These are phyloP conservation scores for Ceuthmochares aereus DNA, from an alignment of 2,113 vertebrate species.

Conservation along the genomic window DNA sequence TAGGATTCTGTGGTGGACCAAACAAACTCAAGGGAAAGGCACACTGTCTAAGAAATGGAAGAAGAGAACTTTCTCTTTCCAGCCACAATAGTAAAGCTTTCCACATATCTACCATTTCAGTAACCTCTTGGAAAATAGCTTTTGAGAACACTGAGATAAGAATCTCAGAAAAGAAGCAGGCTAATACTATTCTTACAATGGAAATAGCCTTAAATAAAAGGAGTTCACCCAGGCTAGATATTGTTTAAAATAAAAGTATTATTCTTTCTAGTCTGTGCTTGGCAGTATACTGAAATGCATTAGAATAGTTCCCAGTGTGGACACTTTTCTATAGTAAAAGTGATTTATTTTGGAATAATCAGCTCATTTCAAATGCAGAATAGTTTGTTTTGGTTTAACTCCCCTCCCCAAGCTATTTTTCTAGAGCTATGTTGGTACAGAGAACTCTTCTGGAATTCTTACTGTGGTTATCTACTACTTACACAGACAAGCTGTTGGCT, in stretches of 20 bases:
- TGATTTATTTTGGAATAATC: neutral
- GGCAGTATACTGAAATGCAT: neutral
- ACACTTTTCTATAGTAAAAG: neutral
- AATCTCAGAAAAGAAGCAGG: neutral
- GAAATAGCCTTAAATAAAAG: neutral
- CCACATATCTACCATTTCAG: neutral
- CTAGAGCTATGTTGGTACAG: neutral
- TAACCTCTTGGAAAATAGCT: constrained; percentile 9
- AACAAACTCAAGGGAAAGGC: neutral
- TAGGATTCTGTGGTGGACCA: neutral
- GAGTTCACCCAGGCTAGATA: neutral
- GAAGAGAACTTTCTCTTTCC: neutral
- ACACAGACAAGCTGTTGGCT: neutral
- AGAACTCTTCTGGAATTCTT: neutral
- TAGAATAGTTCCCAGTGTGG: neutral
- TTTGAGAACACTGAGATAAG: constrained; percentile 5
- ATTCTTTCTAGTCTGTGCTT: neutral
- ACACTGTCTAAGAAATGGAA: neutral
- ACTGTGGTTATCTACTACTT: neutral
- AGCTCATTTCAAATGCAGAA: neutral
- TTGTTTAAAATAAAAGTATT: constrained; percentile 5
- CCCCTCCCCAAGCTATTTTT: neutral
- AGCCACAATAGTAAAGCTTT: neutral
- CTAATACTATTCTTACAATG: neutral
- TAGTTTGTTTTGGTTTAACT: neutral